Evolutionary conservation across 2,797 vertebrate species (phyloP), one percentile per base, ranked within the genome.

Genomic region (Brachyrhaphis roseni): DNA sequence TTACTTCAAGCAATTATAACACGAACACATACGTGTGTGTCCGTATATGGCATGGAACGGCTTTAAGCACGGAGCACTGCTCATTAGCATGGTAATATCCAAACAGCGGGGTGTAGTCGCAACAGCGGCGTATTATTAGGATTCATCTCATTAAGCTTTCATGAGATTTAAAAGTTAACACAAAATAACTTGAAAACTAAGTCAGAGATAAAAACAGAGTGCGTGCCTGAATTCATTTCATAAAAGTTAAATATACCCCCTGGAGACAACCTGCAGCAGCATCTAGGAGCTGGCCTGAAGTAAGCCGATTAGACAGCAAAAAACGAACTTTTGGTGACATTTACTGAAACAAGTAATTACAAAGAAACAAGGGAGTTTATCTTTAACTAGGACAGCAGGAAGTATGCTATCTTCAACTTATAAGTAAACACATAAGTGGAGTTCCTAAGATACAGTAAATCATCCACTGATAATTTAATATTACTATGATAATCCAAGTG

Each of bases 141-240:
- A 95, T 95, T 93, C 95, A 95, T 93, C 94, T 95, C 94, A 96
- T 96, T 96, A 96, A 90, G 93, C 94, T 95, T 94, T 95, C 95
- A 96, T 95, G 95, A 96, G 95, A 94, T 96, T 94, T 95, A 91
- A 95, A 95, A 95, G 93, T 93, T 93, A 94, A 93, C 85, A 82
- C 82, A 55, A 90, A 94, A 94, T 89, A 90, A 92, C 88, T 92
- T 89, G 79, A 86, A 84, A 92, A 89, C 74, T 88, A 87, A 91
- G 85, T 90, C 81, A 73, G 82, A 89, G 88, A 91, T 92, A 83
- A 66, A 66, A 64, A 87, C 84, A 81, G 82, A 87, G 84, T 39
- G 11, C 86, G 79, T 68, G 75, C 86, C 64, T 28, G 66, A 78
- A 86, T 90, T 90, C 80, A 73, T 78, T 87, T 81, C 79, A 34